These are phyloP conservation scores for Telmatochromis brachygnathus DNA, from an alignment of 2,113 vertebrate genomes.

Conservation along the genomic window DNA sequence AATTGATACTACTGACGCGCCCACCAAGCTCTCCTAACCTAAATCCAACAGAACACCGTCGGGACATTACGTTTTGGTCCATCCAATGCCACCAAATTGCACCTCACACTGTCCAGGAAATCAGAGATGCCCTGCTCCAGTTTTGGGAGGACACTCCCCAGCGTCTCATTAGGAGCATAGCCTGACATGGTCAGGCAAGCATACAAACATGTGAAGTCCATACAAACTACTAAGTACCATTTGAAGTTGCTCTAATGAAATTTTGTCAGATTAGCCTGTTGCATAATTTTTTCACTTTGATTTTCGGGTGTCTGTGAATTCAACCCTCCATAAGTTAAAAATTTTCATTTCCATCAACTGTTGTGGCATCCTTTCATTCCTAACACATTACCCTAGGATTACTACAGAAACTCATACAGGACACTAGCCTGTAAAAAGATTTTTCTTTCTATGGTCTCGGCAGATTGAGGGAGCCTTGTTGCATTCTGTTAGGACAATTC, in stretches of 20 bases:
- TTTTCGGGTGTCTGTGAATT: neutral
- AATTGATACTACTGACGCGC: neutral
- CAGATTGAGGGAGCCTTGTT: neutral
- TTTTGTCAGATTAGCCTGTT: neutral
- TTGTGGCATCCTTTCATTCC: neutral
- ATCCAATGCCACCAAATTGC: rapidly evolving
- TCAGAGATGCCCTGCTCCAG: neutral
- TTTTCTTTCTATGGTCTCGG: neutral
- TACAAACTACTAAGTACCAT: neutral
- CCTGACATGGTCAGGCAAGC: neutral
- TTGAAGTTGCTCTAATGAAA: neutral
- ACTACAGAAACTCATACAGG: neutral
- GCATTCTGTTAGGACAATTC: neutral
- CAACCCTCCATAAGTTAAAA: rapidly evolving
- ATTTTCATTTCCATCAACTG: neutral
- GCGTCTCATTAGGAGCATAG: rapidly evolving
- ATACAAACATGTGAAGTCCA: neutral
- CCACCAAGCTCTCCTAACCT: neutral
- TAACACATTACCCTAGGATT: neutral
- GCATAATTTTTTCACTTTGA: neutral
- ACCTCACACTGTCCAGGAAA: neutral
- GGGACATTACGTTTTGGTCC: neutral
- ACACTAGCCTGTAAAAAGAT: neutral
- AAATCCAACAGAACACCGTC: neutral
- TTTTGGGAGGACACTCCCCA: rapidly evolving